Conservation (phyloP, 2,797 vertebrate genomes). For the Melanotaenia trifasciata region DNA sequence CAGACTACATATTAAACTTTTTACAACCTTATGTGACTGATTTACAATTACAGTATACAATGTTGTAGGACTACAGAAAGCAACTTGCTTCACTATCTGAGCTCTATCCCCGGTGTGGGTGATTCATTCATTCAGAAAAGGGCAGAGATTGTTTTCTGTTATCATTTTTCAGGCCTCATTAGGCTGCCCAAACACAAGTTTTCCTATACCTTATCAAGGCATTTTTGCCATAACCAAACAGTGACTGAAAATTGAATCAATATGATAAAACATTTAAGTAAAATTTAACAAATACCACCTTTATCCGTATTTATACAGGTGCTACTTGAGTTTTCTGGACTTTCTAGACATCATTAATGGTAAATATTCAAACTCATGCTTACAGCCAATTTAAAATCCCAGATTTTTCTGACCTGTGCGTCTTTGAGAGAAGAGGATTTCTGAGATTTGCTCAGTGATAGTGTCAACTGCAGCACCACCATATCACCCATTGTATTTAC, state of each 20-base stretch:
- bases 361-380: not conserved
- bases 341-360: not conserved
- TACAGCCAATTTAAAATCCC: no score
- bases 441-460: not conserved
- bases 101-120: not conserved
- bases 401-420: not conserved
- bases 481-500: not conserved
- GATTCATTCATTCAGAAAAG: not conserved
- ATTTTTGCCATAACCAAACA: not conserved
- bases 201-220: not conserved
- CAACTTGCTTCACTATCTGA: not conserved
- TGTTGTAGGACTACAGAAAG: not conserved
- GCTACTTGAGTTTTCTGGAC: not conserved
- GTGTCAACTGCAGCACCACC: not conserved
- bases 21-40: no score
- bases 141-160: not conserved
- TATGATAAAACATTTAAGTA: no score
- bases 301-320: no score
- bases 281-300: no score
- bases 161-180: not conserved
- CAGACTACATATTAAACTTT: no score
- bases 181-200: not conserved
- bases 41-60: not conserved
- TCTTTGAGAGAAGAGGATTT: not conserved
- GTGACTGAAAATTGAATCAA: not conserved